Conservation (phyloP, 2,797 vertebrate genomes). For the Odontamblyopus rebecca region DNA sequence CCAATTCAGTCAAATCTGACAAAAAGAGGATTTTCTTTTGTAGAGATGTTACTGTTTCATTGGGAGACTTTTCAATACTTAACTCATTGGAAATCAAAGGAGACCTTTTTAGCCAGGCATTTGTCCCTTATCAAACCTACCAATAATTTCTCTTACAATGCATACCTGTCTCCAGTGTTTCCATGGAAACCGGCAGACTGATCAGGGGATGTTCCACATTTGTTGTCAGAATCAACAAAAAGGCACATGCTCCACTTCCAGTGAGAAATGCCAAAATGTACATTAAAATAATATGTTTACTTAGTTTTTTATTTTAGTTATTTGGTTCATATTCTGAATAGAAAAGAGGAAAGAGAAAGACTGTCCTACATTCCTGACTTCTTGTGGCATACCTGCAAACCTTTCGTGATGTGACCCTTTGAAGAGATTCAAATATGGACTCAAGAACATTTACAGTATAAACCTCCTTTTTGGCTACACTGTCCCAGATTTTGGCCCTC, state of each 20-base stretch:
- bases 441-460: background rate
- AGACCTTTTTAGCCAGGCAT: background rate
- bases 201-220: slow-evolving; percentile 15
- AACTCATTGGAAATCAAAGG: background rate
- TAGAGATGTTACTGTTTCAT: background rate
- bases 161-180: slow-evolving; percentile 15
- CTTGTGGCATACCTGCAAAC: slow-evolving; percentile 48
- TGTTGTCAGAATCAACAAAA: slow-evolving; percentile 17
- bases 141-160: slow-evolving; percentile 10
- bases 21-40: background rate
- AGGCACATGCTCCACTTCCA: slow-evolving; percentile 12
- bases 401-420: slow-evolving; percentile 3
- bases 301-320: slow-evolving; percentile 4
- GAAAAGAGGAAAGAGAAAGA: slow-evolving; percentile 63
- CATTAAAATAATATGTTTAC: slow-evolving; percentile 4
- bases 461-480: slow-evolving; percentile 23
- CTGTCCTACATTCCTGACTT: slow-evolving; percentile 50
- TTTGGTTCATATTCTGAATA: slow-evolving; percentile 30
- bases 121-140: background rate
- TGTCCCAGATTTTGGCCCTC: slow-evolving; percentile 56
- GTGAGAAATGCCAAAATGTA: background rate
- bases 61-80: background rate
- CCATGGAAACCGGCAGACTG: slow-evolving; percentile 22
- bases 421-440: background rate
- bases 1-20: background rate